Percentiles rank a stretch among this genome's conserved stretches.
Evolutionary conservation across 2,113 vertebrate species (phyloP).

Genomic region (Melanocharis versteri): DNA sequence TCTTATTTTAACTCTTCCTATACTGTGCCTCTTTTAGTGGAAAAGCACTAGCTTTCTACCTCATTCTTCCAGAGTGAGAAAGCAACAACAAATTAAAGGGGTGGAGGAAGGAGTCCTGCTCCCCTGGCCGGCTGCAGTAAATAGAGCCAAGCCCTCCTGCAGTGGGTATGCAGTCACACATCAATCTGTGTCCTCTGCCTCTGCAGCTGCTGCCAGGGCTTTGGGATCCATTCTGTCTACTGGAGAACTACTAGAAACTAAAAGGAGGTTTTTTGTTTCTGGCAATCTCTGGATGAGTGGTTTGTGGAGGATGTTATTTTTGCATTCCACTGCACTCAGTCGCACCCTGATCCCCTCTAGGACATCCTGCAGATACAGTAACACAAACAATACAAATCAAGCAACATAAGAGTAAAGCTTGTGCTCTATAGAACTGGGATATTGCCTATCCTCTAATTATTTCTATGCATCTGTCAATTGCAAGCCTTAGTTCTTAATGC

Average conservation of each 20-base stretch:
- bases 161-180: neutral
- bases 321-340: neutral
- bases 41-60: constrained; percentile 15
- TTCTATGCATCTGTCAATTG: neutral
- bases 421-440: neutral
- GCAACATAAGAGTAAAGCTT: neutral
- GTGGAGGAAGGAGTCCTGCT: neutral
- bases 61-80: neutral
- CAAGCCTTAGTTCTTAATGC: neutral
- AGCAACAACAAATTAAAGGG: neutral
- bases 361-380: neutral
- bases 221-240: neutral
- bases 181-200: neutral
- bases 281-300: no score
- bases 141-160: neutral
- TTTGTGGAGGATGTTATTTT: neutral
- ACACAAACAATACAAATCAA: neutral
- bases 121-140: neutral
- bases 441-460: accelerated
- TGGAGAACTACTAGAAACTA: neutral
- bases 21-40: constrained; percentile 3
- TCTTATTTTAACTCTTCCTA: constrained; percentile 74
- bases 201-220: neutral
- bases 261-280: accelerated
- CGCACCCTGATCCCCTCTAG: accelerated